These are phyloP conservation scores for Mystacornis crossleyi DNA, from an alignment of 2,113 vertebrate species.

Conservation along the genomic window DNA sequence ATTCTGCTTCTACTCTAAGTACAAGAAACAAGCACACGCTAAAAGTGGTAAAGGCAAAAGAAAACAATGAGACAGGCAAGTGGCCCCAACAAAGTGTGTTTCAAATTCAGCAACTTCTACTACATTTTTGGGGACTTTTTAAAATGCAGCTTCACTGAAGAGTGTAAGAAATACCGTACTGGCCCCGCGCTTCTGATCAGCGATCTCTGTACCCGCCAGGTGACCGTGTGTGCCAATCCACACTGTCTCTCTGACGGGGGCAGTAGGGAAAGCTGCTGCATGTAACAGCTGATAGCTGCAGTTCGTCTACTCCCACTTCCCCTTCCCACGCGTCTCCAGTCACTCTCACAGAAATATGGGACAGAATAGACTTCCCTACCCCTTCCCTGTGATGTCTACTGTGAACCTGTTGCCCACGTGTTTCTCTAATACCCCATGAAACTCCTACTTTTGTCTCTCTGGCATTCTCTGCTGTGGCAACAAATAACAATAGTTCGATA, in stretches of 20 bases:
- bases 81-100: background rate
- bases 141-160: background rate
- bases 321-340: background rate
- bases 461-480: background rate
- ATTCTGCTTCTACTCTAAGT: background rate
- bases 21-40: background rate
- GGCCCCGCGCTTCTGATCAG: background rate
- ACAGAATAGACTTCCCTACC: background rate
- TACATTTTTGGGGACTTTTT: background rate
- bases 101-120: background rate
- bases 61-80: background rate
- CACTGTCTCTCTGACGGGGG: background rate
- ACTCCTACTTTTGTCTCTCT: background rate
- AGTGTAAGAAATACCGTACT: background rate
- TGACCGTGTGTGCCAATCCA: background rate
- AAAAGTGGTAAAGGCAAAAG: background rate
- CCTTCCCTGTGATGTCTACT: fast-evolving
- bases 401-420: background rate
- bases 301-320: background rate
- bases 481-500: background rate
- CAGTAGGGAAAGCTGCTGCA: background rate
- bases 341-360: background rate
- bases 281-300: background rate
- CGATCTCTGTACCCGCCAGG: fast-evolving
- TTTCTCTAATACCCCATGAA: background rate